phyloP scores from a whole-genome alignment of 2,797 vertebrate genomes.

The Tolypeutes matacus region DNA sequence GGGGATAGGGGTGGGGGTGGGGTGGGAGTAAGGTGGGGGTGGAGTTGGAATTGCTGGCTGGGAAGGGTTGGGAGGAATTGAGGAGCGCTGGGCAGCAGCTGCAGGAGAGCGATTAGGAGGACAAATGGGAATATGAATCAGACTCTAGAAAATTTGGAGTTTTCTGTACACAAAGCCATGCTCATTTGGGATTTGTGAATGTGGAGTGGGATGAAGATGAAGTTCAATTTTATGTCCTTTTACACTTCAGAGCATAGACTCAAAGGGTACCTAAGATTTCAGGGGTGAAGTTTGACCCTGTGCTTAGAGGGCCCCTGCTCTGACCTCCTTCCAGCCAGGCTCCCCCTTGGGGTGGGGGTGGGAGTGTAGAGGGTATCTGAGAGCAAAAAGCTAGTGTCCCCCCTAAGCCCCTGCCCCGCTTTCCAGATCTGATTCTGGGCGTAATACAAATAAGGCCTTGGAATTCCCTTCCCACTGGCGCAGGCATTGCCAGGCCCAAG shows the following conservation, averaged over 20 bases:
- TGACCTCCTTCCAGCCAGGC: background rate
- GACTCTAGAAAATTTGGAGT: background rate
- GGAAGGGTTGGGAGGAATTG: background rate
- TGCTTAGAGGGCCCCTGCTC: background rate
- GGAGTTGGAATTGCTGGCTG: too few species aligned
- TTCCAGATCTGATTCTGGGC: background rate
- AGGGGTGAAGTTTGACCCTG: background rate
- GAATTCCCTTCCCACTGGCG: background rate
- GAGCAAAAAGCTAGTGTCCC: rapidly evolving
- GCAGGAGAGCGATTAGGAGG: rapidly evolving
- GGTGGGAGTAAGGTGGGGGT: too few species aligned
- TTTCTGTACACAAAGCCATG: background rate
- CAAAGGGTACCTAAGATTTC: background rate
- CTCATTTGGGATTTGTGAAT: background rate
- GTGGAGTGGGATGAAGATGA: background rate
- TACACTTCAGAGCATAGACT: background rate
- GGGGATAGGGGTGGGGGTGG: rapidly evolving
- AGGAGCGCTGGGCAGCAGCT: too few species aligned
- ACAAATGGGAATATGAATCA: background rate
- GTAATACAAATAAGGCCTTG: background rate
- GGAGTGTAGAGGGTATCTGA: background rate
- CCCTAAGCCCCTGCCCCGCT: background rate
- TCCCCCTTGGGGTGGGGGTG: background rate
- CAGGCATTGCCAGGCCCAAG: rapidly evolving
- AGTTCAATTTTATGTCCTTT: background rate